A percentile compares a stretch with the other conserved stretches of the same genome.
Evolutionary conservation across 2,797 vertebrate genomes (phyloP).

Genomic region (Heliangelus exortis): DNA sequence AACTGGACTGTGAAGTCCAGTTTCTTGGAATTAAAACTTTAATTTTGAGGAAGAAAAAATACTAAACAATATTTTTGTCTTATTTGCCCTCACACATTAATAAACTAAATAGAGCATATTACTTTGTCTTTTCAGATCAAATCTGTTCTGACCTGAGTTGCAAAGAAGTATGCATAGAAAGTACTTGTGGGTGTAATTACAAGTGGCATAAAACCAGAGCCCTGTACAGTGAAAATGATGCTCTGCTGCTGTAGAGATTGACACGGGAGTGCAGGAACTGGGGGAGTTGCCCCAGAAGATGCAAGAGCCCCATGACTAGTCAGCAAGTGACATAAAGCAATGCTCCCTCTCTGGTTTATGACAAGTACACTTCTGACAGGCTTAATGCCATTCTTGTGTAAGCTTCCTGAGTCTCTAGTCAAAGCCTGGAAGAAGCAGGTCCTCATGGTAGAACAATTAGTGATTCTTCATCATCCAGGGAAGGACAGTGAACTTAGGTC

Average conservation of each 20-base stretch:
- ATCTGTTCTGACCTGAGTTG: neutral
- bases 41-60: neutral
- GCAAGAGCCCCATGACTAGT: neutral
- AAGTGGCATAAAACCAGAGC: neutral
- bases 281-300: neutral
- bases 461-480: fast-evolving
- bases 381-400: neutral
- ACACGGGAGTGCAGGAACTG: neutral
- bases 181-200: neutral
- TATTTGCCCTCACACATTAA: neutral
- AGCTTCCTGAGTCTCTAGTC: neutral
- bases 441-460: neutral
- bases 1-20: neutral
- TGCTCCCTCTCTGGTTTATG: neutral
- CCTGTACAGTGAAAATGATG: neutral
- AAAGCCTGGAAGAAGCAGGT: neutral
- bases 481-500: neutral
- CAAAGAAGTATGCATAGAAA: neutral
- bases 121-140: fast-evolving
- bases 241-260: neutral
- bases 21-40: neutral
- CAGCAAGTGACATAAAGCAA: neutral
- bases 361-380: neutral
- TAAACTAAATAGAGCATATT: neutral
- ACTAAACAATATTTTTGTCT: neutral